Base-by-base conservation (phyloP, 2,113 vertebrate genomes). In the Ranitomeya variabilis region DNA sequence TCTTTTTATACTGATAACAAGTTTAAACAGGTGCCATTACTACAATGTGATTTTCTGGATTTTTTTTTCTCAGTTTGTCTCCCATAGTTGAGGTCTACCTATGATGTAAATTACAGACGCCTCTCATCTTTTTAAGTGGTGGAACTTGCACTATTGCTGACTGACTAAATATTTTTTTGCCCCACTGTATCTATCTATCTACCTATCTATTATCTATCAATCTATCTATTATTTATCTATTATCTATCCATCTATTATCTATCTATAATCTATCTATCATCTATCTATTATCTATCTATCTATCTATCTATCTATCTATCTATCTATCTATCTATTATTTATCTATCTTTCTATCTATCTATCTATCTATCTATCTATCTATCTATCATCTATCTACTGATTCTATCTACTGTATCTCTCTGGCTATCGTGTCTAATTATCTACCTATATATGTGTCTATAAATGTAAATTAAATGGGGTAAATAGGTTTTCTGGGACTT, bases 291-390 rank as follows among this genome's bases (percentile, higher is more conserved):
- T 66, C 64, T 21, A 66, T 66, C 64, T 7, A 66, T 66, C 19
- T 21, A 66, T 66, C 64, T 66, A 66, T 66, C 64, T 66, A 66
- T 71, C 12, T 71, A 31, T 73, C 14, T 45, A 37, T 73, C 26
- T 73, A 73, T 73, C 66, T 69, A 23, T 69, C n/a, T 26, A 69
- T 69, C 10, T 69, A 1, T 13, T 26, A 23, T 26, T 21, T 69
- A 23, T 66, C 64, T 66, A 66, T 66, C 64, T 66, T n/a, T 66
- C 64, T 66, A 66, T 66, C 64, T 66, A 66, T 66, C 64, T n/a
- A 66, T 66, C 64, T 66, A 66, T 23, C 66, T 69, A 69, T 69
- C 66, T 23, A 69, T 69, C n/a, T 23, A 69, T 69, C 66, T 69
- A 69, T 26, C 21, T 69, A 21, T 2, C 26, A 69, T 69, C 66